These are phyloP conservation scores for Hephaestus fuliginosus DNA, from an alignment of 2,797 vertebrate species.

Conservation along the genomic window DNA sequence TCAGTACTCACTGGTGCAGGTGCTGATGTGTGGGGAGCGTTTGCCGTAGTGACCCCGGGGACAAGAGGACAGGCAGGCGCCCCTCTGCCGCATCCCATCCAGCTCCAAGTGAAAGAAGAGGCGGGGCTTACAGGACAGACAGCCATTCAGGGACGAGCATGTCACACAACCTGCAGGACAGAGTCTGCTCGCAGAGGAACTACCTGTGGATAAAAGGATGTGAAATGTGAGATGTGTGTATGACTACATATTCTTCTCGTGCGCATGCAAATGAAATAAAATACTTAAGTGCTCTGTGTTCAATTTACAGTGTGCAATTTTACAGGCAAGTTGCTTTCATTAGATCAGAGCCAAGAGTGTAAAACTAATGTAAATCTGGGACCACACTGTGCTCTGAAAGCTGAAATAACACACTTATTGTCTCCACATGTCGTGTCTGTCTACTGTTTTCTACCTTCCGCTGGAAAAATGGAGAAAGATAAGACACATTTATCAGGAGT, in stretches of 20 bases:
- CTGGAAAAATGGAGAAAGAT: not conserved
- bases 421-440: constrained; percentile 59
- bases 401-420: constrained; percentile 50
- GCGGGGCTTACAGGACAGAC: constrained; percentile 92
- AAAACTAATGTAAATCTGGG: constrained; percentile 52
- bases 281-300: not conserved
- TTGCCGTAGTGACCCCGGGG: constrained; percentile 90
- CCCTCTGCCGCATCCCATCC: constrained; percentile 91
- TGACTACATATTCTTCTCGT: not conserved
- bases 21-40: constrained; percentile 91
- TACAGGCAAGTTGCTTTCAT: constrained; percentile 9
- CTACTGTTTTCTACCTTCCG: constrained; percentile 10
- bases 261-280: not conserved
- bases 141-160: constrained; percentile 92
- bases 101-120: constrained; percentile 94
- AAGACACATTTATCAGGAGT: not conserved
- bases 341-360: not conserved
- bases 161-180: constrained; percentile 91
- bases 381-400: constrained; percentile 43
- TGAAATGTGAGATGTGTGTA: not conserved
- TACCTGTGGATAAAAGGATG: constrained; percentile 48
- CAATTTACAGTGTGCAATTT: not conserved
- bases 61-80: constrained; percentile 91
- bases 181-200: constrained; percentile 37
- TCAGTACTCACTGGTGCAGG: constrained; percentile 89